Evolutionary conservation across 2,113 vertebrate species (phyloP).

Genomic region (Gobiocypris rarus): DNA sequence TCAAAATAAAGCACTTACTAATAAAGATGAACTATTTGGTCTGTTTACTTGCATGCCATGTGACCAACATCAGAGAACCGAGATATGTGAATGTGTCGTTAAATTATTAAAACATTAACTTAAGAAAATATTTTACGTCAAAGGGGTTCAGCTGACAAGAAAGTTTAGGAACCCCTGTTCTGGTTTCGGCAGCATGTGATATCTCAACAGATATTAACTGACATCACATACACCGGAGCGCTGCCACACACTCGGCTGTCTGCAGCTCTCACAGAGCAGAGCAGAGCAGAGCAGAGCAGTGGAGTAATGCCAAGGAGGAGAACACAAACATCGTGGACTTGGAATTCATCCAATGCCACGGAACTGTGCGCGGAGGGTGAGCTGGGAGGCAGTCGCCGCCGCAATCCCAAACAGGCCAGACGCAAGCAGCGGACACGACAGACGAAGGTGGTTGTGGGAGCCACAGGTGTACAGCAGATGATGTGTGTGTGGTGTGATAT

Average conservation of each 20-base stretch:
- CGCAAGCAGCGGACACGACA: constrained; percentile 46
- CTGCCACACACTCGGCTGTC: constrained; percentile 67
- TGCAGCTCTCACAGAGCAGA: constrained; percentile 57
- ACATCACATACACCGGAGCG: background rate
- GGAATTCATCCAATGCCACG: constrained; percentile 62
- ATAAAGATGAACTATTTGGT: too few species aligned
- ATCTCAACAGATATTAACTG: background rate
- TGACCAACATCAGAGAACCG: too few species aligned
- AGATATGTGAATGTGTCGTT: too few species aligned
- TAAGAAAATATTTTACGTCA: too few species aligned
- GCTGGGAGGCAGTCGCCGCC: constrained; percentile 63
- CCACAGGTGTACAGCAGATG: constrained; percentile 15
- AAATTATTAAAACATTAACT: too few species aligned
- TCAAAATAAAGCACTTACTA: too few species aligned
- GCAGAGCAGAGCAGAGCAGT: constrained; percentile 59
- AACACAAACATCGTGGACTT: constrained; percentile 69
- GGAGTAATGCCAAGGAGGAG: constrained; percentile 67
- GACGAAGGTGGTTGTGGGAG: constrained; percentile 28
- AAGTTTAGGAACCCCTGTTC: background rate
- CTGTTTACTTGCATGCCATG: too few species aligned
- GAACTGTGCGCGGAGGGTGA: constrained; percentile 64
- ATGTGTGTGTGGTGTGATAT: background rate
- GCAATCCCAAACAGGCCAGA: constrained; percentile 56
- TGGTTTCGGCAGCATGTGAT: background rate
- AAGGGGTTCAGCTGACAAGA: background rate